Base-by-base conservation (phyloP, 2,888 invertebrate species). In the Rotaria socialis region DNA sequence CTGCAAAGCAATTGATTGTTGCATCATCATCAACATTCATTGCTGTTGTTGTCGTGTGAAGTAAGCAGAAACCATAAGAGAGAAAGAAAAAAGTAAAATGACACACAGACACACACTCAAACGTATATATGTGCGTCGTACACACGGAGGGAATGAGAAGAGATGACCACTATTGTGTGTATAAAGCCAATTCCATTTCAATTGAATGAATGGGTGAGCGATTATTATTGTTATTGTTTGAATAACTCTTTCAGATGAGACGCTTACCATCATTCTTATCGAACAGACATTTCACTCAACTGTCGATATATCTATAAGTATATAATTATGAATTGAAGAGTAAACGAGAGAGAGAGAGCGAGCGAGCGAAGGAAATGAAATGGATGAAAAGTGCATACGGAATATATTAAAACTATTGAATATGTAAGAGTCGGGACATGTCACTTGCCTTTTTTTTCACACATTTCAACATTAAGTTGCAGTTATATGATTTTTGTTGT, bases 201-300 rank as follows among this genome's bases (percentile, higher is more conserved):
- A 19, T 35, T 41, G 35, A 67, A 27, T 67, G 27, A 41, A 67
- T 41, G 67, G 67, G 27, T 35, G 67, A 67, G 67, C 19, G 67
- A 67, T 67, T 67, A 27, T 67, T 27, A 27, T 67, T 67, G 35
- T 67, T 67, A 60, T 60, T 60, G 27, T 67, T 67, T 27, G 27
- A 67, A 35, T 35, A 35, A 67, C 67, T 67, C 41, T 67, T 67
- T 67, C 2, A 41, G 35, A 27, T 67, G 35, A 67, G 67, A 67
- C 67, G 35, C 67, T 67, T 67, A 67, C 35, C 67, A 67, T 67
- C 67, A 41, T 35, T 67, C 67, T 35, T 67, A 67, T 67, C 41
- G 67, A 67, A 35, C 67, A 67, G 67, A 67, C 67, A 67, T 67
- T 67, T 67, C 67, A 41, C 67, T 67, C 16, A 0, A 10, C 35